Conservation (phyloP, 2,888 invertebrate genomes). For the Drosophila colorata region DNA sequence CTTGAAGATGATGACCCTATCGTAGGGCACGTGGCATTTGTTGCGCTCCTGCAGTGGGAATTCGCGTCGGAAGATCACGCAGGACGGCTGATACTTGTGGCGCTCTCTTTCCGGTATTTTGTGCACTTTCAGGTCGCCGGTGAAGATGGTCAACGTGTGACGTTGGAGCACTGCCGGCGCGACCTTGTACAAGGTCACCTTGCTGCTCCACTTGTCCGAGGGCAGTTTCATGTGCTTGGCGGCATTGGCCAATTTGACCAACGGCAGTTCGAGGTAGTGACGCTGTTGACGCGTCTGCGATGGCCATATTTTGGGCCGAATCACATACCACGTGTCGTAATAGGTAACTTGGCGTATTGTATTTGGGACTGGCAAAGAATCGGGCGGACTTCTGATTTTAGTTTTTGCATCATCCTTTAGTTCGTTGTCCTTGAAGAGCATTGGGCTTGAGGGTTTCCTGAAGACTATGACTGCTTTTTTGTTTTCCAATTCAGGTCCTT, state of each 20-base stretch:
- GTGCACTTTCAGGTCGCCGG: slow-evolving; percentile 78
- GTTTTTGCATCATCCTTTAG: background rate
- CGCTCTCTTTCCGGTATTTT: slow-evolving; percentile 80
- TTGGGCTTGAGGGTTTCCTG: background rate
- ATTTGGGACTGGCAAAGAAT: background rate
- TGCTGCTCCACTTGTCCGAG: slow-evolving; percentile 76
- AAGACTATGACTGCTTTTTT: background rate
- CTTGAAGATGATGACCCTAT: slow-evolving; percentile 83
- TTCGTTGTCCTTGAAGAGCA: background rate
- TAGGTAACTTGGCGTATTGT: slow-evolving; percentile 62
- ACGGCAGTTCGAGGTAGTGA: slow-evolving; percentile 73
- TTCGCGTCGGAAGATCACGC: slow-evolving; percentile 81
- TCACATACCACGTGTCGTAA: slow-evolving; percentile 83
- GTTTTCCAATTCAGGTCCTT: background rate
- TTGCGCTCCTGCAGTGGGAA: slow-evolving; percentile 31
- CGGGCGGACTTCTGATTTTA: background rate
- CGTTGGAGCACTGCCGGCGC: slow-evolving; percentile 52
- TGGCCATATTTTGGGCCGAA: slow-evolving; percentile 65
- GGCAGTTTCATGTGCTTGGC: slow-evolving; percentile 74
- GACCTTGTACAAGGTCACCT: slow-evolving; percentile 78
- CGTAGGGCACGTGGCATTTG: slow-evolving; percentile 76
- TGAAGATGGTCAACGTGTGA: slow-evolving; percentile 68
- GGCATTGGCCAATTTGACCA: slow-evolving; percentile 81
- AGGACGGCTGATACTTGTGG: slow-evolving; percentile 81
- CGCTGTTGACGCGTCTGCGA: slow-evolving; percentile 43